phyloP scores from a whole-genome alignment of 2,113 vertebrate genomes.

The Hippoglossus stenolepis region DNA sequence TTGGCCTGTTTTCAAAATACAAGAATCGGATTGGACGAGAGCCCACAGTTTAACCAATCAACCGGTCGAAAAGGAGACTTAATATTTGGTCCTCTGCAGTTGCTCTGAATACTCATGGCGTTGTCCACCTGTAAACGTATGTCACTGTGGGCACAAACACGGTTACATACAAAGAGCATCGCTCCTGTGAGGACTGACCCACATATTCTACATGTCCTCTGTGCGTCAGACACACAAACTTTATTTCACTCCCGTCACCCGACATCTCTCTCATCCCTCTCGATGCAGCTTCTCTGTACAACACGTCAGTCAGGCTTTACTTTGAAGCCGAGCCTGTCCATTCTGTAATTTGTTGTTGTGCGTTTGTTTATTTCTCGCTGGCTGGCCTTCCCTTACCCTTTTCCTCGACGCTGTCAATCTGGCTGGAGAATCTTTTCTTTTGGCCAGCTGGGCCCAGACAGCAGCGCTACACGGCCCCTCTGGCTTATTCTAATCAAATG shows the following conservation, averaged over 20 bases:
- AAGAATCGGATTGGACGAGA: too few species aligned
- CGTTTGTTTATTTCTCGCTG: constrained; percentile 50
- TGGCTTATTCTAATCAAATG: constrained; percentile 62
- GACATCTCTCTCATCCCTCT: constrained; percentile 20
- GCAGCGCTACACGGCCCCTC: constrained; percentile 34
- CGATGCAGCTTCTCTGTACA: constrained; percentile 21
- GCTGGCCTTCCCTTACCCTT: constrained; percentile 30
- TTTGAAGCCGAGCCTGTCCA: constrained; percentile 57
- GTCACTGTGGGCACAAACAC: constrained; percentile 3
- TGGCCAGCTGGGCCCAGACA: constrained; percentile 22
- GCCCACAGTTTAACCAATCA: too few species aligned
- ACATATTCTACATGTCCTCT: constrained; percentile 8
- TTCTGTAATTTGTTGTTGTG: constrained; percentile 59
- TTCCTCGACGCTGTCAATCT: constrained; percentile 42
- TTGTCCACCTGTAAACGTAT: too few species aligned
- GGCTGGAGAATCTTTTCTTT: constrained; percentile 41
- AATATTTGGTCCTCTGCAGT: too few species aligned
- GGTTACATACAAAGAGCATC: neutral
- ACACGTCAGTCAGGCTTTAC: constrained; percentile 54
- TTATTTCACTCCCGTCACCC: constrained; percentile 26
- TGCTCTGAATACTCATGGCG: too few species aligned
- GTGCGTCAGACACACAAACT: constrained; percentile 5
- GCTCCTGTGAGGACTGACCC: constrained; percentile 14
- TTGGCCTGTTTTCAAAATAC: too few species aligned
- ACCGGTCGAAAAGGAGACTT: too few species aligned